phyloP scores from a whole-genome alignment of 2,888 invertebrate genomes.

The Tortricodes alternella region DNA sequence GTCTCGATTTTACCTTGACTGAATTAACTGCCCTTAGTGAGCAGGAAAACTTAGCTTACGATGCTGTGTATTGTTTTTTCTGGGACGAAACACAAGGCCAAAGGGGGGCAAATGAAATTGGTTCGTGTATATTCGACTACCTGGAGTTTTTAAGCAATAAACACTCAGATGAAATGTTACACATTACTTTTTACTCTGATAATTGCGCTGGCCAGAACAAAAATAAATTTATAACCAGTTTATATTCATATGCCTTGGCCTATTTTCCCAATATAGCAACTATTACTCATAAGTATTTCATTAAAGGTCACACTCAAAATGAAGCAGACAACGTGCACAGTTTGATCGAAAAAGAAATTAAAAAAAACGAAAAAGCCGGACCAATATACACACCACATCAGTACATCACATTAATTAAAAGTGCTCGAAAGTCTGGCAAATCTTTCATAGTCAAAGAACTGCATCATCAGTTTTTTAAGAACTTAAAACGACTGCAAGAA shows the following conservation, averaged over 20 bases:
- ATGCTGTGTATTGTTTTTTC: conserved; percentile 24
- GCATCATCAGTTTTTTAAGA: conserved; percentile 37
- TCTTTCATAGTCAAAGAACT: conserved; percentile 38
- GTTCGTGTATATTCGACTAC: conserved; percentile 20
- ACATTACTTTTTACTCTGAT: conserved; percentile 38
- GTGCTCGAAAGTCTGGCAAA: conserved; percentile 40
- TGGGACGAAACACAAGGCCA: conserved; percentile 32
- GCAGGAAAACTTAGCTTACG: conserved; percentile 13
- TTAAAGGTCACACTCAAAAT: conserved; percentile 40
- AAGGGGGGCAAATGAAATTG: conserved; percentile 25
- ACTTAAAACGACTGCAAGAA: conserved; percentile 37
- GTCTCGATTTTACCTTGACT: conserved; percentile 33
- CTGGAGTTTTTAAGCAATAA: conserved; percentile 2
- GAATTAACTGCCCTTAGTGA: conserved; percentile 29
- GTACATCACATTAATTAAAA: conserved; percentile 38
- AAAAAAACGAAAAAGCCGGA: conserved; percentile 34
- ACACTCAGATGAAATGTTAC: background rate
- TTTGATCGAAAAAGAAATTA: conserved; percentile 34
- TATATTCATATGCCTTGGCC: conserved; percentile 32
- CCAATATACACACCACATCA: conserved; percentile 37
- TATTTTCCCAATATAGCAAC: conserved; percentile 26
- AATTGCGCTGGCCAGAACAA: conserved; percentile 42
- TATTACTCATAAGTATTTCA: conserved; percentile 40
- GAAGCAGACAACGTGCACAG: conserved; percentile 37
- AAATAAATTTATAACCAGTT: conserved; percentile 32